phyloP scores from a whole-genome alignment of 2,797 vertebrate genomes.

The Anguilla pacifica region DNA sequence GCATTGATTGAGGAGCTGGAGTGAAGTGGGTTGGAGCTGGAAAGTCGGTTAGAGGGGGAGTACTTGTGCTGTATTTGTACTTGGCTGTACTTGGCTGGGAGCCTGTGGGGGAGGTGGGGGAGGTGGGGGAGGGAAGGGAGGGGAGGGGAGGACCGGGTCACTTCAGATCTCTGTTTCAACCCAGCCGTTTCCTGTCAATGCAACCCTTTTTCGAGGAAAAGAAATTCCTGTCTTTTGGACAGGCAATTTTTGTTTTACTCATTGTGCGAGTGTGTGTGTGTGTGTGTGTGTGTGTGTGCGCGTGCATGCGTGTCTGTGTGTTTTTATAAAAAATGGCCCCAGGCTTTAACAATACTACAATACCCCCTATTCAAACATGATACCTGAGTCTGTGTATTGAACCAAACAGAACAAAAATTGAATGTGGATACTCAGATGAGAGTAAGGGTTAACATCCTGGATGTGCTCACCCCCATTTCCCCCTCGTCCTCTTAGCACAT shows the following conservation, averaged over 20 bases:
- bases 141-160: background rate
- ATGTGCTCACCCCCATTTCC: slow-evolving; percentile 35
- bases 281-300: background rate
- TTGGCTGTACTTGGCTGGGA: background rate
- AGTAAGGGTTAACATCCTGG: background rate
- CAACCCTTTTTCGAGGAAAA: background rate
- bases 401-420: background rate
- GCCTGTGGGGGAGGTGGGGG: background rate
- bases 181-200: background rate
- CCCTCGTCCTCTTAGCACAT: slow-evolving; percentile 38
- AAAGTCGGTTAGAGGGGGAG: background rate
- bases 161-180: background rate
- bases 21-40: background rate
- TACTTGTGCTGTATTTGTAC: background rate
- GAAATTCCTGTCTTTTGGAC: background rate
- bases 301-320: background rate
- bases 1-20: background rate
- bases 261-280: background rate
- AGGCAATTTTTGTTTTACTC: background rate
- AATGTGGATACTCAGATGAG: background rate
- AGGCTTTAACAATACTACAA: background rate
- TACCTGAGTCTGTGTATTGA: background rate
- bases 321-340: background rate
- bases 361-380: background rate
- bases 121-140: background rate